Percentiles rank a stretch among this genome's conserved stretches.
phyloP scores from a whole-genome alignment of 2,888 invertebrate species.

The Nomada flava region DNA sequence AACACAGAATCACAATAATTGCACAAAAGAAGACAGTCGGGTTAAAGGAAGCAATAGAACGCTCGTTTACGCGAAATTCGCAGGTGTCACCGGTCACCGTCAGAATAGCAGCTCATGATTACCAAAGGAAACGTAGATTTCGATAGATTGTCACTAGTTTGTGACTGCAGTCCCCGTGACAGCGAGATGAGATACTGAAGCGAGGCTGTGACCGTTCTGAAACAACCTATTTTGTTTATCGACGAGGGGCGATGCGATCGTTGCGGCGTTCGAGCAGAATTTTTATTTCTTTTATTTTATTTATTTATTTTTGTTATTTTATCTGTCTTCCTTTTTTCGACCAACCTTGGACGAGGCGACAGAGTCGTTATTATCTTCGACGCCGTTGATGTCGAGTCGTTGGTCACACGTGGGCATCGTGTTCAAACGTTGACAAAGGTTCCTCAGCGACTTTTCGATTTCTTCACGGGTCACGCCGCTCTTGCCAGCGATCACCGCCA shows the following conservation, averaged over 20 bases:
- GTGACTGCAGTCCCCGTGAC: constrained; percentile 24
- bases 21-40: neutral
- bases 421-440: constrained; percentile 76
- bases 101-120: constrained; percentile 6
- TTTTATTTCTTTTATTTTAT: neutral
- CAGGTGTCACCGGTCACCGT: neutral
- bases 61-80: neutral
- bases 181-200: constrained; percentile 8
- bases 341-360: constrained; percentile 39
- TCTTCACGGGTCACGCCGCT: constrained; percentile 76
- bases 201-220: constrained; percentile 29
- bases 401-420: constrained; percentile 25
- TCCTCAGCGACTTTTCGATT: constrained; percentile 78
- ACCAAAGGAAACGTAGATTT: constrained; percentile 39
- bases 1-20: neutral
- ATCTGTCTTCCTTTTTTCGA: constrained; percentile 12
- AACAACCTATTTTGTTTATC: constrained; percentile 56
- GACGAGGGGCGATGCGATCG: constrained; percentile 17
- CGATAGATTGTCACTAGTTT: constrained; percentile 48
- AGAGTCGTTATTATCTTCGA: neutral
- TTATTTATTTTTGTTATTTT: neutral
- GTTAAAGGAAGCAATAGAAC: too few species aligned
- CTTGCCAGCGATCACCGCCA: constrained; percentile 78
- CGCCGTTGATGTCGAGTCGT: neutral
- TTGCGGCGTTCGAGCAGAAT: neutral